These are phyloP conservation scores for Anagyrus pseudococci DNA, from an alignment of 2,888 invertebrate genomes.

Conservation along the genomic window DNA sequence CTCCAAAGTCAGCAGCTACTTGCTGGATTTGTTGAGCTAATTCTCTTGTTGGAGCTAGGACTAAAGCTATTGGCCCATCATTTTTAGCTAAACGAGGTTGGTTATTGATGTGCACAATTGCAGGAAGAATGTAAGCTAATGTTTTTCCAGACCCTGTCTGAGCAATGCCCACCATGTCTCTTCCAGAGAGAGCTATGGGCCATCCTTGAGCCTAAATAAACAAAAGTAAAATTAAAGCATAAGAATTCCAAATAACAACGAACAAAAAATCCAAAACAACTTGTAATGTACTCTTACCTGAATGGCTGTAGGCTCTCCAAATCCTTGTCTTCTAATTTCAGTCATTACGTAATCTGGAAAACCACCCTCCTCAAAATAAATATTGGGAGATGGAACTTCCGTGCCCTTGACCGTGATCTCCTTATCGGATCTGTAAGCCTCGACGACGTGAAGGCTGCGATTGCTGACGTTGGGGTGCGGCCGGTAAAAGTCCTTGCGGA, in stretches of 20 bases:
- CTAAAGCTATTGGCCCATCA: constrained; percentile 85
- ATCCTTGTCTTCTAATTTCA: constrained; percentile 71
- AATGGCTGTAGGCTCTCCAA: constrained; percentile 77
- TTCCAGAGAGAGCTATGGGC: constrained; percentile 85
- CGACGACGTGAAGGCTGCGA: constrained; percentile 73
- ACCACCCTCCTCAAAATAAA: constrained; percentile 88
- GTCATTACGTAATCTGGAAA: constrained; percentile 75
- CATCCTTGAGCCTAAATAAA: constrained; percentile 79
- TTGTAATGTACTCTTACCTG: background rate
- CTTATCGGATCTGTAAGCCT: constrained; percentile 78
- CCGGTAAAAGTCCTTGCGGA: constrained; percentile 93
- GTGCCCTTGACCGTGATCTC: constrained; percentile 89
- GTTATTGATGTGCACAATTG: constrained; percentile 85
- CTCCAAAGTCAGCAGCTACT: constrained; percentile 83
- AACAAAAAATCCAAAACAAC: background rate
- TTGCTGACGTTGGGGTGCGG: constrained; percentile 78
- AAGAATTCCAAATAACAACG: background rate
- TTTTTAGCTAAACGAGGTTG: constrained; percentile 77
- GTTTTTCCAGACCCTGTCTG: constrained; percentile 87
- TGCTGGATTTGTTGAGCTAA: constrained; percentile 83
- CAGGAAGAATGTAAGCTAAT: constrained; percentile 80
- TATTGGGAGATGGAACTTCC: constrained; percentile 83
- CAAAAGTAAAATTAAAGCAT: background rate
- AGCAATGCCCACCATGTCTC: constrained; percentile 85
- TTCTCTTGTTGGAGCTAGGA: constrained; percentile 81